Evolutionary conservation across 2,113 vertebrate genomes (phyloP).

Genomic region (Hoplias malabaricus): DNA sequence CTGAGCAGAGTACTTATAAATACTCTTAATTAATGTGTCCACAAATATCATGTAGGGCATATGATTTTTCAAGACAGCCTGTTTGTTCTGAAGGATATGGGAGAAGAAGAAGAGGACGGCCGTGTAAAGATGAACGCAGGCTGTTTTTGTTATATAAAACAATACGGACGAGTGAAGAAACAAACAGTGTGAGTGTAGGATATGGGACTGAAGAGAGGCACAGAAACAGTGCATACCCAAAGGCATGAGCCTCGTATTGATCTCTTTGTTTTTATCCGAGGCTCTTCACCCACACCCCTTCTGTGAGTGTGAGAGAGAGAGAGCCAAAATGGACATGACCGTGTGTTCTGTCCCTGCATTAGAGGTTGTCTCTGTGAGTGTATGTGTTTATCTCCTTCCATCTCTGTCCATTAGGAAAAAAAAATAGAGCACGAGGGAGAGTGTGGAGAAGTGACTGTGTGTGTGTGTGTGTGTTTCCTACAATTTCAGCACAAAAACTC

Average conservation of each 20-base stretch:
- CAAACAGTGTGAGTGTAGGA: not conserved
- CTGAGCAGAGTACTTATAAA: no score
- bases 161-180: no score
- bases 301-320: not conserved
- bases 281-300: not conserved
- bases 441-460: not conserved
- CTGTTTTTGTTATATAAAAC: no score
- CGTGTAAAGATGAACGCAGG: no score
- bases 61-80: no score
- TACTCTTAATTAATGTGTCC: no score
- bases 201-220: conserved; percentile 26
- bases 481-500: no score
- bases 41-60: no score
- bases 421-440: not conserved
- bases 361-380: not conserved
- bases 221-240: not conserved
- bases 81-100: no score
- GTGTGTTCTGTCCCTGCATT: not conserved
- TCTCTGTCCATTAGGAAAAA: not conserved
- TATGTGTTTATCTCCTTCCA: conserved; percentile 4
- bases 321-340: not conserved
- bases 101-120: no score
- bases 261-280: not conserved
- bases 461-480: not conserved
- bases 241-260: conserved; percentile 21